Evolutionary conservation across 2,797 vertebrate species (phyloP).

Genomic region (Schizopygopsis malacanthus): DNA sequence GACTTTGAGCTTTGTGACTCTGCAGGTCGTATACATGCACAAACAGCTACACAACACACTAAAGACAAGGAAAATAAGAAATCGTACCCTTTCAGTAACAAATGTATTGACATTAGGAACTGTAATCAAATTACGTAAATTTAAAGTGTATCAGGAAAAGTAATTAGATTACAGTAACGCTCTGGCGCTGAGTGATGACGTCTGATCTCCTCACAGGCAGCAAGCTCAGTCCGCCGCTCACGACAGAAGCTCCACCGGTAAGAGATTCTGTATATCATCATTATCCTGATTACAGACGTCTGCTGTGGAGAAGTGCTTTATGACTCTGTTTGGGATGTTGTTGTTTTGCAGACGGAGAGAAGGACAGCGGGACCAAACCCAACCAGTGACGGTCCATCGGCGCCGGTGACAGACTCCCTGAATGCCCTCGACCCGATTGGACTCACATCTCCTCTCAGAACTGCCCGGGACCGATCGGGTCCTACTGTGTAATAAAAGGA

Average conservation of each 20-base stretch:
- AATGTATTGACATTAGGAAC: not conserved
- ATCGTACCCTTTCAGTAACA: too few relatives aligned
- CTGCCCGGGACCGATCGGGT: not conserved
- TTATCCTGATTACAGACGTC: not conserved
- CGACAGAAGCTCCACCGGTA: not conserved
- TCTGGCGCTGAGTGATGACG: not conserved
- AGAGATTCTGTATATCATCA: not conserved
- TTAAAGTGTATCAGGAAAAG: not conserved
- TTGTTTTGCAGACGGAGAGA: conserved; percentile 58
- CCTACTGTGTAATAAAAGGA: conserved; percentile 7
- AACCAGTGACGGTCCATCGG: conserved; percentile 68
- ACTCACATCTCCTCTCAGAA: not conserved
- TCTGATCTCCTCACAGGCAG: conserved; percentile 25
- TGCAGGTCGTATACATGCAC: too few relatives aligned
- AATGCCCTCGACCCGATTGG: conserved; percentile 54
- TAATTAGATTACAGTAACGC: not conserved
- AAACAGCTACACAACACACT: too few relatives aligned
- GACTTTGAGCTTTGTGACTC: too few relatives aligned
- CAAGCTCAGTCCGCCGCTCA: not conserved
- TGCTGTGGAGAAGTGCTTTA: not conserved
- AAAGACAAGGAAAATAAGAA: too few relatives aligned
- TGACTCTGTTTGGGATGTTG: not conserved
- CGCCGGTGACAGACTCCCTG: conserved; percentile 58
- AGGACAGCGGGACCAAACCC: conserved; percentile 71
- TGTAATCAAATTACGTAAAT: not conserved